These are phyloP conservation scores for Numenius arquata DNA, from an alignment of 2,113 vertebrate species.

Conservation along the genomic window DNA sequence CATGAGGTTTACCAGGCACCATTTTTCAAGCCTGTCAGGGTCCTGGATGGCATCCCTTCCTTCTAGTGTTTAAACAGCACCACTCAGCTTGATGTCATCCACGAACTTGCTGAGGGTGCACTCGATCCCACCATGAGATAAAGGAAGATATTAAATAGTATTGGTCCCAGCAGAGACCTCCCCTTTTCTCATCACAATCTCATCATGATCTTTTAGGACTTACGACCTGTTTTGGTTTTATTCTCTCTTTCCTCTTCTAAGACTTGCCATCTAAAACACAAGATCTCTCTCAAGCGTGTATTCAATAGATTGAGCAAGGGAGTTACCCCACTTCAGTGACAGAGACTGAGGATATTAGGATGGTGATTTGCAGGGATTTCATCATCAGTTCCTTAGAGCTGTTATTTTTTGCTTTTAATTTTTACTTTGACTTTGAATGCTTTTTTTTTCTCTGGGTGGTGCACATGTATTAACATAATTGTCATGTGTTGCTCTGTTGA, in stretches of 20 bases:
- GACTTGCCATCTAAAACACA: not conserved
- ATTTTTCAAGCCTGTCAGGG: not conserved
- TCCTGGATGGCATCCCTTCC: not conserved
- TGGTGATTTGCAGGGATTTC: not conserved
- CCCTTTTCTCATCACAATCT: not conserved
- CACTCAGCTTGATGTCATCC: not conserved
- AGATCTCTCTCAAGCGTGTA: not conserved
- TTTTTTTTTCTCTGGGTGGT: not conserved
- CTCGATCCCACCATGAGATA: not conserved
- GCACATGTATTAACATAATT: not conserved
- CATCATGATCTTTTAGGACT: not conserved
- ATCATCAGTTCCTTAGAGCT: not conserved
- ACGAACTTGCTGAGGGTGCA: not conserved
- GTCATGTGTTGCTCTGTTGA: not conserved
- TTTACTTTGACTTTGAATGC: not conserved
- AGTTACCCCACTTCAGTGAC: not conserved
- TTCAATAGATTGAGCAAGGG: not conserved
- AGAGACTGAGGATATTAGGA: not conserved
- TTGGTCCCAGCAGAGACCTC: not conserved
- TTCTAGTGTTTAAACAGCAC: accelerated
- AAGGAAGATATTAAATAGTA: not conserved
- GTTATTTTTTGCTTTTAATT: not conserved
- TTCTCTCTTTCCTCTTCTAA: not conserved
- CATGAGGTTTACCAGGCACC: not conserved
- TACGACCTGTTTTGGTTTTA: not conserved